These are phyloP conservation scores for Temnothorax longispinosus DNA, from an alignment of 1,140 invertebrate species.

Conservation along the genomic window DNA sequence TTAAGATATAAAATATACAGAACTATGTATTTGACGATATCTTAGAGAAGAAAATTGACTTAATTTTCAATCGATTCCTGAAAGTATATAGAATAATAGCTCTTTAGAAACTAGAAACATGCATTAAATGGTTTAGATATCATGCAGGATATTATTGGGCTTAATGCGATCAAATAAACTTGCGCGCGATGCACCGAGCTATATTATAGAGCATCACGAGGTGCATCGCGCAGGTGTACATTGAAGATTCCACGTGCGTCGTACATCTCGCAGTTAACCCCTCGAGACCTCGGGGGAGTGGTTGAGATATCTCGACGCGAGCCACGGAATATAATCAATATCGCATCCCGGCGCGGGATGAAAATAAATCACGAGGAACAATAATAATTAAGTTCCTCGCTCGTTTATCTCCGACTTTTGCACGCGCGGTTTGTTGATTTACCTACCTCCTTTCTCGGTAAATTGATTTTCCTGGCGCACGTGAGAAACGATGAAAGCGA, in stretches of 20 bases:
- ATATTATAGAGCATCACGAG: constrained; percentile 19
- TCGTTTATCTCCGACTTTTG: constrained; percentile 48
- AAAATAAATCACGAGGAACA: constrained; percentile 67
- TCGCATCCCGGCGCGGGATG: constrained; percentile 59
- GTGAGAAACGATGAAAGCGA: constrained; percentile 5
- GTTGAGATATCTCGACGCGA: constrained; percentile 62
- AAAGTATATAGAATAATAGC: background rate
- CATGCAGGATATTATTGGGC: background rate
- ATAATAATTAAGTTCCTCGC: constrained; percentile 52
- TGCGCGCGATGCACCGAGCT: background rate
- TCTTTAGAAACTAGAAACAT: background rate
- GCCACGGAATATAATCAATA: constrained; percentile 58
- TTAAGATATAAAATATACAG: background rate
- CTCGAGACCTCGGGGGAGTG: constrained; percentile 37
- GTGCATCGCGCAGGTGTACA: constrained; percentile 43
- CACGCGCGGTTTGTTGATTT: constrained; percentile 34
- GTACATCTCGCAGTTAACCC: constrained; percentile 53
- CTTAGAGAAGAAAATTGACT: background rate
- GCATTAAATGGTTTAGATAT: constrained; percentile 24
- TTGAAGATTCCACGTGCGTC: constrained; percentile 42
- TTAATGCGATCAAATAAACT: constrained; percentile 38
- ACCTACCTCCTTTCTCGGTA: background rate
- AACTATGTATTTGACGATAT: background rate
- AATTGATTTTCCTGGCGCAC: constrained; percentile 20
- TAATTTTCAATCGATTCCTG: background rate